Base-by-base conservation (phyloP, 2,888 invertebrate genomes). In the Nomada fucata region DNA sequence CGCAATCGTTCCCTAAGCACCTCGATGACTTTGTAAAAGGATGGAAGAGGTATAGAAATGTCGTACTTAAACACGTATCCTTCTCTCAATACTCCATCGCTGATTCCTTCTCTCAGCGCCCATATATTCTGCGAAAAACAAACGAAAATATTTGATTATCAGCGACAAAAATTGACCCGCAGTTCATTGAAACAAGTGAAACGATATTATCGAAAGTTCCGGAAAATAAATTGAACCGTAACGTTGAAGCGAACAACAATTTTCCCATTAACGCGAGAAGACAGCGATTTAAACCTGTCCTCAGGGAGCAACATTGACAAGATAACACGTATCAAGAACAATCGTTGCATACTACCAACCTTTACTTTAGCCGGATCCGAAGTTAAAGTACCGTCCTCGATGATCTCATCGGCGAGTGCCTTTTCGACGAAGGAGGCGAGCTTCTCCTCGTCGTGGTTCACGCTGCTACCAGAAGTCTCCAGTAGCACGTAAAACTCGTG, bases 1-100 rank as follows among this genome's bases (percentile, higher is more conserved):
- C 96, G 96, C 69, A 98, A 93, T 77, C 96, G 95, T 81, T 96
- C 94, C 44, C 95, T 94, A 93, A 98, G 95, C 47, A 95, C 95
- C 23, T 96, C 96, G 5, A 99, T 97, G 59, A 99, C 94, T 23
- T 96, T 95, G 93, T 99, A 99, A 94, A 98, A 99, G 75, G 96
- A 94, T 11, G 95, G 94, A 55, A 97, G 94, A 0, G 99, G 99
- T 76, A 99, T 93, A 0, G 99, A 99, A 5, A 99, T 95, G 93
- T 99, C 99, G 92, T 99, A 99, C 93, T 99, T 99, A 94, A 97
- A 99, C 69, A 97, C 96, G 94, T 98, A 98, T 10, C 99, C 99
- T 87, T 97, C 97, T 13, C 94, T 92, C 78, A 97, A 92, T 18
- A 97, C 95, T 0, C 97, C 96, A 81, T 96, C 97, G 0, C 98